These are phyloP conservation scores for Epinotia nisella DNA, from an alignment of 2,888 invertebrate genomes.

Conservation along the genomic window DNA sequence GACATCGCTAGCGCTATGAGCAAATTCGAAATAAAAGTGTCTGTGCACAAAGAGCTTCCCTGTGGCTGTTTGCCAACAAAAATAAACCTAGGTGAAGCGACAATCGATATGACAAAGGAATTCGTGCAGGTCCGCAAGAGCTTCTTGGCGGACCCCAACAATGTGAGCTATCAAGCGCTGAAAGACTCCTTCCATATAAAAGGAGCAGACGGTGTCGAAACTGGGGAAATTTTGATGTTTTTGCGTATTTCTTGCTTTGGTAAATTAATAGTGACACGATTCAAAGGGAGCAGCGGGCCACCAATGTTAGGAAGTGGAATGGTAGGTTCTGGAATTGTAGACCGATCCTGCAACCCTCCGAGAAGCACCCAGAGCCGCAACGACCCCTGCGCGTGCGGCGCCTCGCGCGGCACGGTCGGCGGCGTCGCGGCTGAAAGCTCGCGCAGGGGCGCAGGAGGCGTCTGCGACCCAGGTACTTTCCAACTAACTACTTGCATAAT, in stretches of 20 bases:
- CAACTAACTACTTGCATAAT: conserved; percentile 2
- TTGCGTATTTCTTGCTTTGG: conserved; percentile 88
- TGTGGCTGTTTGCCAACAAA: conserved; percentile 87
- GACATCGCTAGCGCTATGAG: conserved; percentile 81
- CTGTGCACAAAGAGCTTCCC: conserved; percentile 85
- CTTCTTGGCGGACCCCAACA: conserved; percentile 74
- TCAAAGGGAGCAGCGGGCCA: conserved; percentile 78
- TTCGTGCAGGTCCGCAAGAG: conserved; percentile 84
- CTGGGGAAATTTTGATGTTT: conserved; percentile 86
- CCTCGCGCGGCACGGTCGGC: conserved; percentile 52
- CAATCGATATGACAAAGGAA: conserved; percentile 85
- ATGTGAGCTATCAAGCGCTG: conserved; percentile 82
- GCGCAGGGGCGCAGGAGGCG: conserved; percentile 51
- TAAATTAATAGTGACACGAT: conserved; percentile 87
- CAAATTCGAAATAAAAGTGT: conserved; percentile 84
- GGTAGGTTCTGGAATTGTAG: conserved; percentile 57
- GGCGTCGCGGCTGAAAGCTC: conserved; percentile 43
- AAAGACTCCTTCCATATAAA: conserved; percentile 86
- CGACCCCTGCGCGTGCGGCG: conserved; percentile 74
- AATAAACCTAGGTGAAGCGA: conserved; percentile 84
- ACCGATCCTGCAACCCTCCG: conserved; percentile 70
- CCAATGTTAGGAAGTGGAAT: conserved; percentile 59
- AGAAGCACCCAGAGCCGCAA: conserved; percentile 63
- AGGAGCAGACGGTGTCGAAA: conserved; percentile 76
- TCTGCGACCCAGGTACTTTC: conserved; percentile 65